Evolutionary conservation across 2,888 invertebrate species (phyloP).

Genomic region (Cecidostiba fungosa): DNA sequence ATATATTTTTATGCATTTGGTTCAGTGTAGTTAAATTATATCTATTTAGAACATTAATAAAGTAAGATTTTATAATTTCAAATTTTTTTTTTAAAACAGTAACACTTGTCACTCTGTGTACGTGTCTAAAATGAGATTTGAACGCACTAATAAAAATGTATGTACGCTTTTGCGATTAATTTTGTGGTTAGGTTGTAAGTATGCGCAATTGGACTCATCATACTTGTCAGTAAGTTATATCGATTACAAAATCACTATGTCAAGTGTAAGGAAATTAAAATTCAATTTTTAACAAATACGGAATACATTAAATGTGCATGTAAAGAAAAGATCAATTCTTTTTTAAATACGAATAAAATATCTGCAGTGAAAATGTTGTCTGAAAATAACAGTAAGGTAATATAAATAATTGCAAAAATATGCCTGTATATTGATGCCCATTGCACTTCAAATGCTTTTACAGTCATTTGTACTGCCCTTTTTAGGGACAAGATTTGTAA

Average conservation of each 20-base stretch:
- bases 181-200: conserved; percentile 3
- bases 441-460: not conserved
- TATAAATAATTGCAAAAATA: not conserved
- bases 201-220: not conserved
- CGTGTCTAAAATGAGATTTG: not conserved
- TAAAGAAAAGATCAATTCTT: not conserved
- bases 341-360: no score
- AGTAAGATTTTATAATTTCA: not conserved
- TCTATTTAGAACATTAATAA: not conserved
- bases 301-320: not conserved
- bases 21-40: not conserved
- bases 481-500: no score
- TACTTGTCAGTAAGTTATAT: not conserved
- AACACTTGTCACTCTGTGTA: not conserved
- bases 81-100: not conserved
- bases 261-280: not conserved
- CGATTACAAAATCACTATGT: not conserved
- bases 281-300: not conserved
- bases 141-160: not conserved
- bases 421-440: not conserved
- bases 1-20: not conserved
- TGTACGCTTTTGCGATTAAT: not conserved
- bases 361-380: no score
- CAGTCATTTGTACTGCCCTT: not conserved
- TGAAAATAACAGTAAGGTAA: not conserved